A percentile compares a stretch with the other conserved stretches of the same genome.
phyloP scores from a whole-genome alignment of 2,113 vertebrate genomes.

The Tragelaphus strepsiceros region DNA sequence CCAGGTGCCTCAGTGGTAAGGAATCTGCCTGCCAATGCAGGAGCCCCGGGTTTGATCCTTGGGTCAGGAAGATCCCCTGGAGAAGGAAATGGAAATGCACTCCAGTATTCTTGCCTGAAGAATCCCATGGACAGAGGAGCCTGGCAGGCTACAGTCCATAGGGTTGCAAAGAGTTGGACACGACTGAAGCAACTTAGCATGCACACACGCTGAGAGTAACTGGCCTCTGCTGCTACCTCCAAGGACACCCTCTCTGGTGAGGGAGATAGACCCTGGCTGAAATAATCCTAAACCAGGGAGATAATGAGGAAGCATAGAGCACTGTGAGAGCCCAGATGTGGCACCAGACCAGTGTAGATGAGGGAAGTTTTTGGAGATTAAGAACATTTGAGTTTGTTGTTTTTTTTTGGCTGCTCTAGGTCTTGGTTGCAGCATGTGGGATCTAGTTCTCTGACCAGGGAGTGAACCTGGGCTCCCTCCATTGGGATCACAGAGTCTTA shows the following conservation, averaged over 20 bases:
- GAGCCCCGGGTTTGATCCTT: neutral
- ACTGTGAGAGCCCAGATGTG: neutral
- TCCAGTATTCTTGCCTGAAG: neutral
- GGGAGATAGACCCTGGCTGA: neutral
- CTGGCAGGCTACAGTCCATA: neutral
- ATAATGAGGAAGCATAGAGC: neutral
- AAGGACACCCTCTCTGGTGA: neutral
- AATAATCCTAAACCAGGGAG: neutral
- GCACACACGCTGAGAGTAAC: neutral
- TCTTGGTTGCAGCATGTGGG: neutral
- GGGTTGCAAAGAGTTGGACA: neutral
- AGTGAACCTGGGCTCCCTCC: neutral
- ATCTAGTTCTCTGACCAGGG: neutral
- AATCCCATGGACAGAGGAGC: neutral
- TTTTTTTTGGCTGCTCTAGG: neutral
- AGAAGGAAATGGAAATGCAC: neutral
- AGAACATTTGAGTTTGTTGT: neutral
- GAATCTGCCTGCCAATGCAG: neutral
- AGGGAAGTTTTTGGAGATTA: conserved; percentile 9
- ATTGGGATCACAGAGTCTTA: neutral
- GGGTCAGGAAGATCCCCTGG: neutral
- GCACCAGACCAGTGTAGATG: neutral
- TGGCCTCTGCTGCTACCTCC: neutral
- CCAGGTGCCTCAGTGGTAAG: neutral
- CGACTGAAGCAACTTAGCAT: neutral